Conservation (phyloP, 2,888 invertebrate species). For the Cheilosia urbana region DNA sequence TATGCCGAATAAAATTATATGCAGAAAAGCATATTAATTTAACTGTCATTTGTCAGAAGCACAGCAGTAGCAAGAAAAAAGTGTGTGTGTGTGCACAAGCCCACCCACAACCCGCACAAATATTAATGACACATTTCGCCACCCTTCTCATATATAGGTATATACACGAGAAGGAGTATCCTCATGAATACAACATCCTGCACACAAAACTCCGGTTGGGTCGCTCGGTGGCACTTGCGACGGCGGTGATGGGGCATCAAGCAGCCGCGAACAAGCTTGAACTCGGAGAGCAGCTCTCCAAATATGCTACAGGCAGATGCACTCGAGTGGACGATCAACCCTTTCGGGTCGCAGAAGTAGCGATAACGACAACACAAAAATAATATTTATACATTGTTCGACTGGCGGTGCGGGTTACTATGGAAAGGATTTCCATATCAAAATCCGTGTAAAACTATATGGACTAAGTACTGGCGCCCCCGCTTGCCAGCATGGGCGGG, state of each 20-base stretch:
- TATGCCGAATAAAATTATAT: conserved; percentile 75
- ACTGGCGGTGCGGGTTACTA: conserved; percentile 14
- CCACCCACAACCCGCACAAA: conserved; percentile 34
- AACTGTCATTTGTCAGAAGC: conserved; percentile 75
- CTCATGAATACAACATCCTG: conserved; percentile 67
- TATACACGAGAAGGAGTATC: conserved; percentile 23
- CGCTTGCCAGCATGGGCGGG: neutral
- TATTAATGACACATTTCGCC: conserved; percentile 69
- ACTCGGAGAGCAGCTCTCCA: conserved; percentile 23
- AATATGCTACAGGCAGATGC: conserved; percentile 72
- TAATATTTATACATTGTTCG: conserved; percentile 71
- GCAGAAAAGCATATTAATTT: conserved; percentile 74
- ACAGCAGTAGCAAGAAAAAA: conserved; percentile 23
- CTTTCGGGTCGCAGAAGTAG: conserved; percentile 20
- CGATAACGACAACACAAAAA: conserved; percentile 65
- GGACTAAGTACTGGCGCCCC: conserved; percentile 43
- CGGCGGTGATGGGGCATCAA: neutral
- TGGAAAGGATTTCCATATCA: conserved; percentile 63
- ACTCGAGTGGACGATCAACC: conserved; percentile 68
- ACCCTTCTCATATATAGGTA: neutral
- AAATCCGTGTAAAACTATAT: conserved; percentile 70
- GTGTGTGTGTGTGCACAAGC: conserved; percentile 7
- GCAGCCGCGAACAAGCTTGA: conserved; percentile 44
- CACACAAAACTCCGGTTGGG: conserved; percentile 36
- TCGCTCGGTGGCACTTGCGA: neutral